phyloP scores from a whole-genome alignment of 2,113 vertebrate species.

The Spheniscus mendiculus region DNA sequence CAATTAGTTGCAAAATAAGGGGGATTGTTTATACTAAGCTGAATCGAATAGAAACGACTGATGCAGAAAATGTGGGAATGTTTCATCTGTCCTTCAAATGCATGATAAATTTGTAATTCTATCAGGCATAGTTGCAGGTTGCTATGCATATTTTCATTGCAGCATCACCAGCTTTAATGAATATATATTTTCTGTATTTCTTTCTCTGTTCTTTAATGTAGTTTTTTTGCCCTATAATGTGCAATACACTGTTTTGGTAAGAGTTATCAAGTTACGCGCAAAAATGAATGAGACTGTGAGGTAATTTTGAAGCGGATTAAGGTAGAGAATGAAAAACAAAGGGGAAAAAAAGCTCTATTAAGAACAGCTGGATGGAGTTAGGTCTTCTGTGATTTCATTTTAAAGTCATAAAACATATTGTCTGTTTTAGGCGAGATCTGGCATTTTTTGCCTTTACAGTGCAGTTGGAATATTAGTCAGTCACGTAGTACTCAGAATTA shows the following conservation, averaged over 20 bases:
- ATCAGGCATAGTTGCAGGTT: background rate
- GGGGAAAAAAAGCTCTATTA: background rate
- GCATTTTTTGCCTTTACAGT: background rate
- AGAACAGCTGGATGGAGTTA: slow-evolving; percentile 53
- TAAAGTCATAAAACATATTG: slow-evolving; percentile 25
- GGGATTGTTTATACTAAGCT: slow-evolving; percentile 44
- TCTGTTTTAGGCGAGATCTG: background rate
- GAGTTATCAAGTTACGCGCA: slow-evolving; percentile 10
- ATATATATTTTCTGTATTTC: background rate
- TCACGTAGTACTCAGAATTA: background rate
- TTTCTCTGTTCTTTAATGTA: background rate
- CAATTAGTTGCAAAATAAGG: slow-evolving; percentile 51
- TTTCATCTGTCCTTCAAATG: slow-evolving; percentile 40
- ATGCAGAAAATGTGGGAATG: slow-evolving; percentile 48
- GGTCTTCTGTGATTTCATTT: slow-evolving; percentile 32
- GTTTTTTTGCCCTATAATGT: background rate
- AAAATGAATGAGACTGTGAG: slow-evolving; percentile 42
- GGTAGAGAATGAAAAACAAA: slow-evolving; percentile 56
- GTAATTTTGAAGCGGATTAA: slow-evolving; percentile 47
- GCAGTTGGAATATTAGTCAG: background rate
- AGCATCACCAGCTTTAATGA: background rate
- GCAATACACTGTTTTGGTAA: background rate
- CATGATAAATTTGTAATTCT: slow-evolving; percentile 30
- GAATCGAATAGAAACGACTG: slow-evolving; percentile 40
- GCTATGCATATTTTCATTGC: background rate